These are phyloP conservation scores for Xyliphius kryptos DNA, from an alignment of 2,113 vertebrate genomes.

Conservation along the genomic window DNA sequence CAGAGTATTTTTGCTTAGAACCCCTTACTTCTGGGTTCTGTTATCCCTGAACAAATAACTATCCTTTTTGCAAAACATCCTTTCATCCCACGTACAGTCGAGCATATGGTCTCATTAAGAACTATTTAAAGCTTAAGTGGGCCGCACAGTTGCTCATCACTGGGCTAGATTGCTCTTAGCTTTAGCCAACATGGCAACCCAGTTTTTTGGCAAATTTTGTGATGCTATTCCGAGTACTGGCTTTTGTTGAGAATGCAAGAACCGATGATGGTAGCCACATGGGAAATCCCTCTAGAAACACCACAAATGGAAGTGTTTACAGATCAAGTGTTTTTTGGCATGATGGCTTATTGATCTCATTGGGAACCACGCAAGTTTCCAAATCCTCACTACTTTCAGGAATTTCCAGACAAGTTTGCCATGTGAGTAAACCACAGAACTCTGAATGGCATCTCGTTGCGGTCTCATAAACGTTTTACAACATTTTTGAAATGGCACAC, in stretches of 20 bases:
- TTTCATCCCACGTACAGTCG: not conserved
- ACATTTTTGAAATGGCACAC: not conserved
- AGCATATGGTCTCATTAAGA: not conserved
- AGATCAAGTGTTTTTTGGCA: too few species aligned
- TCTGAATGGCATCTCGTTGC: not conserved
- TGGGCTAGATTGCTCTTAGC: not conserved
- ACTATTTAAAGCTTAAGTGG: not conserved
- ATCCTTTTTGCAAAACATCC: not conserved
- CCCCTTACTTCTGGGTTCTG: too few species aligned
- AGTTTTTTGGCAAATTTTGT: too few species aligned
- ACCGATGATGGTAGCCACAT: not conserved
- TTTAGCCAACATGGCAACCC: not conserved
- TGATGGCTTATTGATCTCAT: too few species aligned
- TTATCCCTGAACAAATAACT: not conserved
- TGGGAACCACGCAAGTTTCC: too few species aligned
- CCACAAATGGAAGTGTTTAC: not conserved
- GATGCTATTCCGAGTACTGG: not conserved
- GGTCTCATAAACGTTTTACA: constrained; percentile 1
- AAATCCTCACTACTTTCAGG: too few species aligned
- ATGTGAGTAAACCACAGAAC: not conserved
- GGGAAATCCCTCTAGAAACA: not conserved
- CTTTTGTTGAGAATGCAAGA: not conserved
- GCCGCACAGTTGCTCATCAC: not conserved
- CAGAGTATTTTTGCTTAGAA: too few species aligned
- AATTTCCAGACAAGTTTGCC: too few species aligned